A percentile compares a stretch with the other conserved stretches of the same genome.
phyloP scores from a whole-genome alignment of 2,113 vertebrate genomes.

The Ciconia maguari region DNA sequence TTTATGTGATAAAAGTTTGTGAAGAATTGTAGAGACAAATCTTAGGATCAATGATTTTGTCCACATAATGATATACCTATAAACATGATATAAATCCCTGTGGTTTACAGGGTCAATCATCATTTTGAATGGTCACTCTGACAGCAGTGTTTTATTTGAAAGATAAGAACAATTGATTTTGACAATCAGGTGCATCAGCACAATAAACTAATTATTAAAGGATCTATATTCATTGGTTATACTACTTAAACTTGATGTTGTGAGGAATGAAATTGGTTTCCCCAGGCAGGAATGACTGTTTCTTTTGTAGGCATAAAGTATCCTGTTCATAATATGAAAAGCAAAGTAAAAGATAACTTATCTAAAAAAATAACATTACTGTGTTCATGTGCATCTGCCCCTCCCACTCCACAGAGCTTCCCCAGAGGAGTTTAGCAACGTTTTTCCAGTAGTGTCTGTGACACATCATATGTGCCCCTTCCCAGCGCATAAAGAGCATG shows the following conservation, averaged over 20 bases:
- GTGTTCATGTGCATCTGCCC: not conserved
- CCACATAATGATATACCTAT: constrained; percentile 8
- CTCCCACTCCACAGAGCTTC: not conserved
- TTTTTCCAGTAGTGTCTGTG: not conserved
- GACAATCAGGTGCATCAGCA: constrained; percentile 42
- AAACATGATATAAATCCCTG: constrained; percentile 40
- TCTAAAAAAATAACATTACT: not conserved
- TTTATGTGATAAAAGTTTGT: not conserved
- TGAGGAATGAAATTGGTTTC: constrained; percentile 18
- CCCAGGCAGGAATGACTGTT: not conserved
- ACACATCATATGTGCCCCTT: not conserved
- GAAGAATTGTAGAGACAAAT: not conserved
- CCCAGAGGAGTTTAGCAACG: not conserved
- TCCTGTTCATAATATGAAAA: not conserved
- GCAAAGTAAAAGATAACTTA: not conserved
- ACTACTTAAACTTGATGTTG: constrained; percentile 24
- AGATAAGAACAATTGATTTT: constrained; percentile 49
- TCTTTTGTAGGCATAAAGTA: not conserved
- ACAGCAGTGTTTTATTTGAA: constrained; percentile 8
- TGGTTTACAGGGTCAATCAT: not conserved
- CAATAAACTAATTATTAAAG: constrained; percentile 49
- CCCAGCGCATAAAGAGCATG: not conserved
- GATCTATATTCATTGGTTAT: constrained; percentile 39
- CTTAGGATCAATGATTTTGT: constrained; percentile 7
- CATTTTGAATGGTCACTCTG: not conserved